These are phyloP conservation scores for Philypnodon macrostomus DNA, from an alignment of 2,797 vertebrate genomes.

Conservation along the genomic window DNA sequence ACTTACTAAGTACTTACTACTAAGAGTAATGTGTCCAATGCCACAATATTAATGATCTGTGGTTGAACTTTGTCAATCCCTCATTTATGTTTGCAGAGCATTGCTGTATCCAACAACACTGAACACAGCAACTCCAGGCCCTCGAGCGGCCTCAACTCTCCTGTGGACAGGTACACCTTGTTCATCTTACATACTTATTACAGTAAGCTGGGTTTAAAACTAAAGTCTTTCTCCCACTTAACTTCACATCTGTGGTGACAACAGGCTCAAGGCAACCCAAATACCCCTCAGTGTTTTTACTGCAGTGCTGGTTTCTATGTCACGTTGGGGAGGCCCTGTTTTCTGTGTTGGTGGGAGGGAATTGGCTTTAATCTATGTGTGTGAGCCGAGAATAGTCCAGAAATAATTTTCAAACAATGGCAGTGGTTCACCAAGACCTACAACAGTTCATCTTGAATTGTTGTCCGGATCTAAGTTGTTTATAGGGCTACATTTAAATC, in stretches of 20 bases:
- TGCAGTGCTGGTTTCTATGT: slow-evolving; percentile 42
- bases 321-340: slow-evolving; percentile 48
- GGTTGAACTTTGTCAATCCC: slow-evolving; percentile 1
- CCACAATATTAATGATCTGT: no score
- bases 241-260: slow-evolving; percentile 52
- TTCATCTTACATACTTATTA: no score
- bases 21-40: no score
- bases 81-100: slow-evolving; percentile 75
- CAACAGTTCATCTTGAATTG: background rate
- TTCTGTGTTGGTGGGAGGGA: slow-evolving; percentile 47
- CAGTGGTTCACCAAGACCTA: background rate
- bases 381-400: slow-evolving; percentile 12
- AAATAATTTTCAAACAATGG: no score
- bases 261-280: slow-evolving; percentile 21
- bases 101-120: slow-evolving; percentile 79
- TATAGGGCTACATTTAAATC: slow-evolving; percentile 8
- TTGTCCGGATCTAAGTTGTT: background rate
- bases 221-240: no score
- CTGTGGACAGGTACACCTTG: slow-evolving; percentile 84
- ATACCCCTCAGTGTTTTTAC: slow-evolving; percentile 34
- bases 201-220: no score
- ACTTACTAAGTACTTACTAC: no score
- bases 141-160: slow-evolving; percentile 84
- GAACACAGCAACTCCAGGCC: slow-evolving; percentile 69
- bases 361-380: slow-evolving; percentile 46